Evolutionary conservation across 1,140 invertebrate species (phyloP).

Genomic region (Aethina tumida): DNA sequence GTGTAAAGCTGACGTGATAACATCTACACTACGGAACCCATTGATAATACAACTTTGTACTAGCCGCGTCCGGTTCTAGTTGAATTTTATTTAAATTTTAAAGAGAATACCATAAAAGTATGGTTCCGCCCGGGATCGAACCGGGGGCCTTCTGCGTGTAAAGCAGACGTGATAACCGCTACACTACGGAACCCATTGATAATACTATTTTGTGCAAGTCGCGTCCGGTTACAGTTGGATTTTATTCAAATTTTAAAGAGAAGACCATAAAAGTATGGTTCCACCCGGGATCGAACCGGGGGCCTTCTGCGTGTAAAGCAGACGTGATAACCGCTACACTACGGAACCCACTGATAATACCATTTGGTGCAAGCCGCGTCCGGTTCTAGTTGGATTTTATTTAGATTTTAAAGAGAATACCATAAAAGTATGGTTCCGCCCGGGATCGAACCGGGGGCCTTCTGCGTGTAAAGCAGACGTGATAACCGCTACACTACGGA

Average conservation of each 20-base stretch:
- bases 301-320: constrained; percentile 71
- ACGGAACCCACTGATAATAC: constrained; percentile 42
- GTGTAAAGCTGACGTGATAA: constrained; percentile 63
- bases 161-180: constrained; percentile 59
- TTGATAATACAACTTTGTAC: no score
- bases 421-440: constrained; percentile 62
- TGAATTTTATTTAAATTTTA: no score
- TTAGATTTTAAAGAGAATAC: no score
- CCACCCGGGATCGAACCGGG: constrained; percentile 70
- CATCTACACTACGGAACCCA: constrained; percentile 50
- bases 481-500: constrained; percentile 55
- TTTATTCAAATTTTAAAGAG: no score
- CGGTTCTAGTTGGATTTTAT: no score
- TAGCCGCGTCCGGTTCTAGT: no score
- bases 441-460: constrained; percentile 71
- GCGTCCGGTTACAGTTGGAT: no score
- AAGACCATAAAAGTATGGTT: no score
- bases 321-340: constrained; percentile 56
- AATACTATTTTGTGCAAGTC: no score
- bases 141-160: constrained; percentile 72
- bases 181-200: constrained; percentile 46
- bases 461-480: constrained; percentile 66
- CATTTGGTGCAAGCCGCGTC: no score
- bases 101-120: no score
- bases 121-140: constrained; percentile 71